A percentile compares a stretch with the other conserved stretches of the same genome.
These are phyloP conservation scores for Phengaris arion DNA, from an alignment of 2,888 invertebrate genomes.

Conservation along the genomic window DNA sequence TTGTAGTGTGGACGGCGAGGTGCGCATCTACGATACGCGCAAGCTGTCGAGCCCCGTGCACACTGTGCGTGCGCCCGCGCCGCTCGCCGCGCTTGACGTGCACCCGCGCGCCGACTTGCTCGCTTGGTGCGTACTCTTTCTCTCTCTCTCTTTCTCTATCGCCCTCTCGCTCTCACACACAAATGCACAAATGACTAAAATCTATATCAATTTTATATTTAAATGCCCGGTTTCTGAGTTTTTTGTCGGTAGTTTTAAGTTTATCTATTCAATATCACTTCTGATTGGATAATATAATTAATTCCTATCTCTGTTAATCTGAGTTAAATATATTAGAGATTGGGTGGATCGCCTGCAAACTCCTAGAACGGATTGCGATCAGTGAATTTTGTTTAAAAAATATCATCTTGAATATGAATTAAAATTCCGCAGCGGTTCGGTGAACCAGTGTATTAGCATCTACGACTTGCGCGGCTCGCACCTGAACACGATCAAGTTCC, in stretches of 20 bases:
- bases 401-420: too few species aligned
- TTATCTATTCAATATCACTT: too few species aligned
- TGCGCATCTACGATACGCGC: conserved; percentile 86
- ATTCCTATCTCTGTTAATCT: too few species aligned
- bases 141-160: background rate
- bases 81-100: conserved; percentile 90
- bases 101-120: conserved; percentile 89
- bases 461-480: conserved; percentile 85
- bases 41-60: conserved; percentile 73
- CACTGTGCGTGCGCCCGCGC: conserved; percentile 83
- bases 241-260: too few species aligned
- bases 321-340: too few species aligned
- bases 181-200: background rate
- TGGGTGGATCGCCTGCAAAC: too few species aligned
- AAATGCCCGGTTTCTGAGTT: too few species aligned
- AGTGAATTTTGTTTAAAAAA: too few species aligned
- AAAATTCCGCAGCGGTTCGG: conserved; percentile 82
- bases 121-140: conserved; percentile 83
- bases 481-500: conserved; percentile 90
- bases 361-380: too few species aligned
- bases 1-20: conserved; percentile 84
- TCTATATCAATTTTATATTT: too few species aligned
- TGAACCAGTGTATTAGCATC: conserved; percentile 88
- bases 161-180: background rate
- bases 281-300: too few species aligned